Conservation (phyloP, 1,140 invertebrate genomes). For the Sminthurides bifidus region DNA sequence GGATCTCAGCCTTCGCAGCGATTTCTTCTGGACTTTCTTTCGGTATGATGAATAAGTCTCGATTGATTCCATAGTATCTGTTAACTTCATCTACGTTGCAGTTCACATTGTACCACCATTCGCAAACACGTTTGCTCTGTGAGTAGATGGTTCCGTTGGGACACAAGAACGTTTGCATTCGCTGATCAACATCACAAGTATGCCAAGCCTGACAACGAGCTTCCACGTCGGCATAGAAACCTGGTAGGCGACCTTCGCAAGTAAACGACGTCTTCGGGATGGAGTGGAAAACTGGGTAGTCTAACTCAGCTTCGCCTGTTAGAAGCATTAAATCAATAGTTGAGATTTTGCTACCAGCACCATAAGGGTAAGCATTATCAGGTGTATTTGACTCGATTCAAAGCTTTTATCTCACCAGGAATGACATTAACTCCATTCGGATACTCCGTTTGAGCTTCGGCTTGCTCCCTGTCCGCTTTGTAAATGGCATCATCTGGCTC, state of each 20-base stretch:
- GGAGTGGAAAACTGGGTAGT: slow-evolving; percentile 21
- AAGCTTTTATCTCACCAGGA: no score
- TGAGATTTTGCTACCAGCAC: not conserved
- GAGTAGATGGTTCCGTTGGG: slow-evolving; percentile 80
- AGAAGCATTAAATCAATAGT: not conserved
- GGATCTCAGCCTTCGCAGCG: not conserved
- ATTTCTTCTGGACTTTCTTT: not conserved
- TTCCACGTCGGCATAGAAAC: slow-evolving; percentile 30
- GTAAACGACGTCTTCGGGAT: slow-evolving; percentile 26
- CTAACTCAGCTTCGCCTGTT: slow-evolving; percentile 19
- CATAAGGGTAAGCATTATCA: not conserved
- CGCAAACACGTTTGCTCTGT: slow-evolving; percentile 72
- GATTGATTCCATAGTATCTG: slow-evolving; percentile 23
- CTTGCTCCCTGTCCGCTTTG: not conserved
- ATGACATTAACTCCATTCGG: slow-evolving; percentile 30
- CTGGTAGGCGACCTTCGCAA: slow-evolving; percentile 17
- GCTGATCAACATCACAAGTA: slow-evolving; percentile 21
- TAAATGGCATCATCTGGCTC: not conserved
- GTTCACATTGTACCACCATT: slow-evolving; percentile 88
- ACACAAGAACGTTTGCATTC: slow-evolving; percentile 53
- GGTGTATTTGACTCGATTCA: no score
- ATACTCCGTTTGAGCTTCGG: slow-evolving; percentile 20
- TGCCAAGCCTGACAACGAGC: slow-evolving; percentile 29
- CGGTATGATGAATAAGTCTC: slow-evolving; percentile 20
- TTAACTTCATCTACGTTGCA: slow-evolving; percentile 22